A percentile compares a stretch with the other conserved stretches of the same genome.
These are phyloP conservation scores for Kryphioiulus occultus DNA, from an alignment of 2,888 invertebrate species.

Conservation along the genomic window DNA sequence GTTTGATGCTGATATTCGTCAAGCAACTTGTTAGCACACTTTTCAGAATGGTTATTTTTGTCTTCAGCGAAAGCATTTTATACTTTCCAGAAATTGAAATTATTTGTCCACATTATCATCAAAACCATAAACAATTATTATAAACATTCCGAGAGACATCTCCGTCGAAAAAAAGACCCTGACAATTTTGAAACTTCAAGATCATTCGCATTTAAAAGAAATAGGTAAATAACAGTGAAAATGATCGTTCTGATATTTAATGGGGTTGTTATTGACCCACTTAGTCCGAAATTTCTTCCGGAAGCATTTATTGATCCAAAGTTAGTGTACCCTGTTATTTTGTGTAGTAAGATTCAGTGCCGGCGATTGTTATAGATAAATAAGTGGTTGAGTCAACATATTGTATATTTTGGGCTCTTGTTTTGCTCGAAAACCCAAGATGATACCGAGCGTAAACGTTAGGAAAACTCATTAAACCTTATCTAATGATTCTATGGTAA, in stretches of 20 bases:
- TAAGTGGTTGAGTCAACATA: background rate
- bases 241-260: background rate
- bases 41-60: constrained; percentile 13
- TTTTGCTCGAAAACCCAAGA: background rate
- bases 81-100: background rate
- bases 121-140: background rate
- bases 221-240: background rate
- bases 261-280: background rate
- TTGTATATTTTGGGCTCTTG: background rate
- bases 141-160: constrained; percentile 7
- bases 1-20: background rate
- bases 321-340: background rate
- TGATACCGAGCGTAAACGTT: background rate
- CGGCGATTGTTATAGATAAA: background rate
- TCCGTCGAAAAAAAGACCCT: background rate
- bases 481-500: background rate
- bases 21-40: background rate
- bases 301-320: background rate
- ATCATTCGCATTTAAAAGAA: background rate
- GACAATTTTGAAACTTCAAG: background rate
- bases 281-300: background rate
- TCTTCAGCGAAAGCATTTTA: background rate
- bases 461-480: background rate
- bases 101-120: background rate
- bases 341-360: background rate